Evolutionary conservation across 2,113 vertebrate species (phyloP).

Genomic region (Crotalus viridis): DNA sequence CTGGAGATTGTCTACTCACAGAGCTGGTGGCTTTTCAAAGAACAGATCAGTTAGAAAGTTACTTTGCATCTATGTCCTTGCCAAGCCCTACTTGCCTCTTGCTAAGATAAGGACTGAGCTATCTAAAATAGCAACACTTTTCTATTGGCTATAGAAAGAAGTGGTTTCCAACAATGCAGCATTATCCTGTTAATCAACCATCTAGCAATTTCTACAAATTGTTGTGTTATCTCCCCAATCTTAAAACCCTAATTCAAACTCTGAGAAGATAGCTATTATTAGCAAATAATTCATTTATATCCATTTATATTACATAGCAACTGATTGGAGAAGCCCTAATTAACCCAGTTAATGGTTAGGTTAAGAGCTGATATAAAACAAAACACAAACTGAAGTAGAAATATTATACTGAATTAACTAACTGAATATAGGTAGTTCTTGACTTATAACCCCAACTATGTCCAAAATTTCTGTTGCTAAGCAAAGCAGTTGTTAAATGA

Average conservation of each 20-base stretch:
- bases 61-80: conserved; percentile 70
- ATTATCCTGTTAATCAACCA: conserved; percentile 82
- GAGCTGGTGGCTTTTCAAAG: conserved; percentile 73
- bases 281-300: conserved; percentile 44
- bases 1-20: conserved; percentile 74
- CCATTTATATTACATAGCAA: conserved; percentile 53
- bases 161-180: conserved; percentile 63
- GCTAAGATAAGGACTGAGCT: conserved; percentile 86
- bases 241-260: conserved; percentile 50
- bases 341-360: not conserved
- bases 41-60: conserved; percentile 78
- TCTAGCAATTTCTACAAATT: conserved; percentile 77
- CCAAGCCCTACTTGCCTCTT: conserved; percentile 75
- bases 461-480: not conserved
- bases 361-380: not conserved
- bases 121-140: conserved; percentile 87
- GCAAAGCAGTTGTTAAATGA: not conserved
- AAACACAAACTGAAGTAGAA: not conserved
- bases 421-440: not conserved
- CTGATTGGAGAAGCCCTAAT: conserved; percentile 21
- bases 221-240: conserved; percentile 55
- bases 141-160: conserved; percentile 79
- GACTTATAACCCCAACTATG: not conserved
- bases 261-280: conserved; percentile 1
- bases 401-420: not conserved